Conservation (phyloP, 2,797 vertebrate genomes). For the Pseudotriccus pelzelni region DNA sequence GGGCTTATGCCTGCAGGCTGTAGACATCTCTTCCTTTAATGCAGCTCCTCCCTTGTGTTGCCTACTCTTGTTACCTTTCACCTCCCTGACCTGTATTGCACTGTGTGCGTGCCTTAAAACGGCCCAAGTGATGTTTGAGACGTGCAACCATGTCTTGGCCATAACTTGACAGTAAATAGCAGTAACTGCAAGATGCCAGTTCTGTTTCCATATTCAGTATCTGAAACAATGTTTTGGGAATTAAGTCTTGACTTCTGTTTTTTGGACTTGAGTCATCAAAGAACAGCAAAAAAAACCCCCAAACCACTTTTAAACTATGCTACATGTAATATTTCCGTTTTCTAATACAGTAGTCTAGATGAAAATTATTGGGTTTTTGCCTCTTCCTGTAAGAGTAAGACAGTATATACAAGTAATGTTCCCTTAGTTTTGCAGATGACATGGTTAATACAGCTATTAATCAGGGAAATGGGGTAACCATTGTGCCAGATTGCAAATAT, state of each 20-base stretch:
- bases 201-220: neutral
- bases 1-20: neutral
- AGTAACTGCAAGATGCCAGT: neutral
- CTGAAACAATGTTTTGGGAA: neutral
- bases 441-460: neutral
- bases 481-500: neutral
- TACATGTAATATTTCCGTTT: neutral
- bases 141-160: neutral
- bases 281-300: neutral
- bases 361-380: neutral
- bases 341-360: neutral
- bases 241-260: neutral
- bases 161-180: neutral
- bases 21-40: neutral
- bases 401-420: neutral
- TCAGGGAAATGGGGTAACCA: neutral
- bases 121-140: neutral
- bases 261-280: neutral
- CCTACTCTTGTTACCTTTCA: fast-evolving
- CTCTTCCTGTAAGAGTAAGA: neutral
- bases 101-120: neutral
- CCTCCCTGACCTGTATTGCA: neutral
- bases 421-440: neutral
- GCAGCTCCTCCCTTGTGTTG: neutral
- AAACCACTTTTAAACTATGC: neutral